A percentile compares a stretch with the other conserved stretches of the same genome.
phyloP scores from a whole-genome alignment of 2,888 invertebrate genomes.

The Onchidella celtica region DNA sequence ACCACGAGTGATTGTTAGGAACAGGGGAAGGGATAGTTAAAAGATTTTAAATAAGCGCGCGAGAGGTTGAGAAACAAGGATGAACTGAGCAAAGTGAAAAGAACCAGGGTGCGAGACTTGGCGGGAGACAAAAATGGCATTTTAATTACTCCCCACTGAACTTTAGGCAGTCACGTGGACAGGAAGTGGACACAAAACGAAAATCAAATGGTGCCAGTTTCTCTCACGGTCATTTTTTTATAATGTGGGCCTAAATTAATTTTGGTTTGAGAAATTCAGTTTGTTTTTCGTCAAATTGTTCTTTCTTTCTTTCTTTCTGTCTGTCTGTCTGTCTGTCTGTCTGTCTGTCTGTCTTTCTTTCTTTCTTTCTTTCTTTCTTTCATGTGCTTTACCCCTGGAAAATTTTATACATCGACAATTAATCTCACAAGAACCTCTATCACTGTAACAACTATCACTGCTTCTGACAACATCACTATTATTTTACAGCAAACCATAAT shows the following conservation, averaged over 20 bases:
- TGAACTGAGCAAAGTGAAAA: constrained; percentile 10
- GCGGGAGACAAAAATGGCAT: too few relatives aligned
- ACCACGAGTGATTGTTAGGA: not conserved
- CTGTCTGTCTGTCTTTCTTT: constrained; percentile 8
- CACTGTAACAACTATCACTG: too few relatives aligned
- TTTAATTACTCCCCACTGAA: too few relatives aligned
- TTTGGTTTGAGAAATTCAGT: not conserved
- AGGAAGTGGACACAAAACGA: not conserved
- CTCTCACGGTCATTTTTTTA: not conserved
- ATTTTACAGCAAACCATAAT: too few relatives aligned
- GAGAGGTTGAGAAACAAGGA: constrained; percentile 9
- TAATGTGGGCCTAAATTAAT: too few relatives aligned
- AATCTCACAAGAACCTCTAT: too few relatives aligned
- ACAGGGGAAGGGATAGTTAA: not conserved
- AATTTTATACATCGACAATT: too few relatives aligned
- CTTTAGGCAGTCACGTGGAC: not conserved
- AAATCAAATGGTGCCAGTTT: not conserved
- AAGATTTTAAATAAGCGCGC: not conserved
- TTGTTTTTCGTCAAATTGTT: too few relatives aligned
- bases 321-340: constrained; percentile 8
- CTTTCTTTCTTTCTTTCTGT: not conserved
- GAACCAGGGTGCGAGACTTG: not conserved
- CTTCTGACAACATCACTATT: too few relatives aligned
- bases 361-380: constrained; percentile 9
- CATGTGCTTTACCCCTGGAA: too few relatives aligned